phyloP scores from a whole-genome alignment of 2,113 vertebrate species.

The Sorex araneus region DNA sequence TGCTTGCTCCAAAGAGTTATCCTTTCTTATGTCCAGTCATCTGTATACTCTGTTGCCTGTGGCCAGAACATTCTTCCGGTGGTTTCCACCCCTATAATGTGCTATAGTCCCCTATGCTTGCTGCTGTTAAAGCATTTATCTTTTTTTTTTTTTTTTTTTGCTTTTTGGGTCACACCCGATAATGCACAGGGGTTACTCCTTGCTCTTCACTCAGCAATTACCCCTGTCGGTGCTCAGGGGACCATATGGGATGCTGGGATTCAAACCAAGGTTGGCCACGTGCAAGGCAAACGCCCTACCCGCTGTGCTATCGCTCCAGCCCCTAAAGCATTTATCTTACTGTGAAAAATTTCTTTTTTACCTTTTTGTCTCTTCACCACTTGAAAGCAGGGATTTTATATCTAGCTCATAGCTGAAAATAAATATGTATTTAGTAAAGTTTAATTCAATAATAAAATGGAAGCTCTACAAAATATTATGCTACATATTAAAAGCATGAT shows the following conservation, averaged over 20 bases:
- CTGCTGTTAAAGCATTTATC: background rate
- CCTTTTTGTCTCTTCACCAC: background rate
- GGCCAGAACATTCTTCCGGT: background rate
- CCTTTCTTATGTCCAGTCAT: background rate
- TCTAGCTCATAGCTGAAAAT: background rate
- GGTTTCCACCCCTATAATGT: background rate
- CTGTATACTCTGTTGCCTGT: background rate
- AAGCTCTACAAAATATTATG: background rate
- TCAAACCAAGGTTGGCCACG: too few species aligned
- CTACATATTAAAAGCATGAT: background rate
- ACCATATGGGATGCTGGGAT: too few species aligned
- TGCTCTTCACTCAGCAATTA: too few species aligned
- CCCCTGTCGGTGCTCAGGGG: too few species aligned
- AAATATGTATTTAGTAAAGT: background rate
- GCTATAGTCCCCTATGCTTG: background rate
- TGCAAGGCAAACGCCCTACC: too few species aligned
- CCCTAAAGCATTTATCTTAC: conserved; percentile 17
- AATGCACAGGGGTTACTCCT: too few species aligned
- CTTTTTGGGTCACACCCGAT: too few species aligned
- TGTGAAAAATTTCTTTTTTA: conserved; percentile 24
- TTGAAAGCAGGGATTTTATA: background rate
- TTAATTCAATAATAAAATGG: background rate
- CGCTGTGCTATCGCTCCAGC: too few species aligned
- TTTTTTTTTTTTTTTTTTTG: conserved; percentile 44
- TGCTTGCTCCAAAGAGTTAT: background rate